Evolutionary conservation across 2,888 invertebrate genomes (phyloP).

Genomic region (Hirtodrosophila duncani): DNA sequence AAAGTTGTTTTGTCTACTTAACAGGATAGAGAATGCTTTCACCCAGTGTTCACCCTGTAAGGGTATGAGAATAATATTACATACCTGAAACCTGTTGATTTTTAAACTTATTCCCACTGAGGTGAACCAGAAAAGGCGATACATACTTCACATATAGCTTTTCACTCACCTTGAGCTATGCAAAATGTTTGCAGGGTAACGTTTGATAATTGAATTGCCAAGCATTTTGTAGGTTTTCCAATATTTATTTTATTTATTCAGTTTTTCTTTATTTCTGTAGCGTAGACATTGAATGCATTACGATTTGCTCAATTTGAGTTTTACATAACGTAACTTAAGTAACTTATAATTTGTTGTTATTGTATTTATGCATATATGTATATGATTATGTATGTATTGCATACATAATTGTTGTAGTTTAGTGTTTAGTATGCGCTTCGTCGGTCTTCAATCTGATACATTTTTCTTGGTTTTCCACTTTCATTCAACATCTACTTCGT

Average conservation of each 20-base stretch:
- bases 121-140: no score
- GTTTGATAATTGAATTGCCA: no score
- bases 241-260: constrained; percentile 3
- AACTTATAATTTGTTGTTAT: constrained; percentile 26
- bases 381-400: constrained; percentile 10
- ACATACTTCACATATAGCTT: no score
- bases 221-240: constrained; percentile 14
- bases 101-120: no score
- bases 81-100: no score
- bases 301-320: constrained; percentile 20
- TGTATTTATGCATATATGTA: constrained; percentile 6
- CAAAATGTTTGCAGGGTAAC: no score
- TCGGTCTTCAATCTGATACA: constrained; percentile 3
- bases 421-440: background rate
- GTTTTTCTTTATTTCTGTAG: constrained; percentile 40
- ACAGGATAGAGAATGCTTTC: no score
- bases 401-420: no score
- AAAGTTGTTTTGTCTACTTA: no score
- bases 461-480: constrained; percentile 14
- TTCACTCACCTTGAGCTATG: no score
- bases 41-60: no score
- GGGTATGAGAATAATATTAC: no score
- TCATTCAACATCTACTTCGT: constrained; percentile 14
- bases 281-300: constrained; percentile 66
- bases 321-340: constrained; percentile 5